phyloP scores from a whole-genome alignment of 2,113 vertebrate species.

The Clarias macrocephalus region DNA sequence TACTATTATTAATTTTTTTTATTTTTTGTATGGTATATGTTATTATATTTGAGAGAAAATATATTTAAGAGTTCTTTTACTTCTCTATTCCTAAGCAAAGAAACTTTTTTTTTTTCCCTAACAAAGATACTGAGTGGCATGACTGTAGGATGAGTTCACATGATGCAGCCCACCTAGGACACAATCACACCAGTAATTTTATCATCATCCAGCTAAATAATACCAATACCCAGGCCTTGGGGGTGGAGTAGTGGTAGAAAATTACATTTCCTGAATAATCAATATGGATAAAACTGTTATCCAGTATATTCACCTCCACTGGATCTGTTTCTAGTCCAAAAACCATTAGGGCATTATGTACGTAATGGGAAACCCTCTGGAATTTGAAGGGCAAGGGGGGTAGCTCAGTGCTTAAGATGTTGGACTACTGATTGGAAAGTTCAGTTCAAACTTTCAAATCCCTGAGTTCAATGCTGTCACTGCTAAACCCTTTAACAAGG shows the following conservation, averaged over 20 bases:
- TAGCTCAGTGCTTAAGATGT: too few relatives aligned
- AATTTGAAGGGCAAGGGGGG: too few relatives aligned
- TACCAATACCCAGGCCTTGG: constrained; percentile 57
- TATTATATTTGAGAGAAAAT: background rate
- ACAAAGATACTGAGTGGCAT: background rate
- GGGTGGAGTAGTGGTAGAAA: constrained; percentile 61
- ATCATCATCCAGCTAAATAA: constrained; percentile 62
- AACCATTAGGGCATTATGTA: background rate
- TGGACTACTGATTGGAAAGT: too few relatives aligned
- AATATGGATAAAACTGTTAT: constrained; percentile 60
- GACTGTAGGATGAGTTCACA: constrained; percentile 37
- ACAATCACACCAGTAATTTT: constrained; percentile 56
- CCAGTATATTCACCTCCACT: background rate
- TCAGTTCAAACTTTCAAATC: too few relatives aligned
- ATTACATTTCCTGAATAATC: constrained; percentile 60
- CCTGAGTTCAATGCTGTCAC: too few relatives aligned
- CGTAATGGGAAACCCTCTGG: background rate
- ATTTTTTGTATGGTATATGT: background rate
- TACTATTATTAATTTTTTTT: background rate
- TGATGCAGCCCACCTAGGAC: background rate
- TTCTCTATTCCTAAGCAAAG: background rate
- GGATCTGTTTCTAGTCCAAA: background rate
- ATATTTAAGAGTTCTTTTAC: too few relatives aligned
- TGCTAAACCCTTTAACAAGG: too few relatives aligned
- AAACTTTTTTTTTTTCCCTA: background rate